phyloP scores from a whole-genome alignment of 2,888 invertebrate genomes.

The Dastarcus helophoroides region DNA sequence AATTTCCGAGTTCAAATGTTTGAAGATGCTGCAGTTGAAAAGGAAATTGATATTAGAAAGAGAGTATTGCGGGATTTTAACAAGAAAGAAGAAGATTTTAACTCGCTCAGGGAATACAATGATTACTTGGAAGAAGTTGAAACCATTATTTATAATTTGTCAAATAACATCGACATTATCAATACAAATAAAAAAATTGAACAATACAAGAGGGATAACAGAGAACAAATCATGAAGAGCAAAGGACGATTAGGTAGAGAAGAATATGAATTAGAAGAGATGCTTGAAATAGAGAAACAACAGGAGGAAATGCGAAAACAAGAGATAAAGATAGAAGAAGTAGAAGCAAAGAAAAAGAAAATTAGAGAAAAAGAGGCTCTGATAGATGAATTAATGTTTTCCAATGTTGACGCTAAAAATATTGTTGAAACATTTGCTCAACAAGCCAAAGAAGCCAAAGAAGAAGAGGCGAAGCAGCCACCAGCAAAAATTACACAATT shows the following conservation, averaged over 20 bases:
- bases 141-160: slow-evolving; percentile 79
- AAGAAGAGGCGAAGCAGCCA: slow-evolving; percentile 38
- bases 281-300: slow-evolving; percentile 70
- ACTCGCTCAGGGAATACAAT: slow-evolving; percentile 72
- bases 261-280: slow-evolving; percentile 77
- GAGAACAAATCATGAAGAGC: slow-evolving; percentile 70
- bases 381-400: slow-evolving; percentile 91
- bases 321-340: slow-evolving; percentile 56
- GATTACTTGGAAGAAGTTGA: slow-evolving; percentile 95
- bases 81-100: slow-evolving; percentile 91
- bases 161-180: slow-evolving; percentile 78
- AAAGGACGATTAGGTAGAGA: slow-evolving; percentile 66
- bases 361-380: slow-evolving; percentile 80
- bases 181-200: slow-evolving; percentile 84
- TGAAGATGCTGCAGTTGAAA: slow-evolving; percentile 93
- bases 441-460: slow-evolving; percentile 54
- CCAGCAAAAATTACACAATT: slow-evolving; percentile 56
- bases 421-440: slow-evolving; percentile 75
- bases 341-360: slow-evolving; percentile 67
- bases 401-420: slow-evolving; percentile 78
- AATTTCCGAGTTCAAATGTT: slow-evolving; percentile 92
- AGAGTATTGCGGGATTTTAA: slow-evolving; percentile 83
- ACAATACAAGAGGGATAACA: slow-evolving; percentile 83
- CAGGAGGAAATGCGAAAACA: slow-evolving; percentile 62
- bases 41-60: slow-evolving; percentile 91